Base-by-base conservation (phyloP, 2,888 invertebrate species). In the Fragum fragum region DNA sequence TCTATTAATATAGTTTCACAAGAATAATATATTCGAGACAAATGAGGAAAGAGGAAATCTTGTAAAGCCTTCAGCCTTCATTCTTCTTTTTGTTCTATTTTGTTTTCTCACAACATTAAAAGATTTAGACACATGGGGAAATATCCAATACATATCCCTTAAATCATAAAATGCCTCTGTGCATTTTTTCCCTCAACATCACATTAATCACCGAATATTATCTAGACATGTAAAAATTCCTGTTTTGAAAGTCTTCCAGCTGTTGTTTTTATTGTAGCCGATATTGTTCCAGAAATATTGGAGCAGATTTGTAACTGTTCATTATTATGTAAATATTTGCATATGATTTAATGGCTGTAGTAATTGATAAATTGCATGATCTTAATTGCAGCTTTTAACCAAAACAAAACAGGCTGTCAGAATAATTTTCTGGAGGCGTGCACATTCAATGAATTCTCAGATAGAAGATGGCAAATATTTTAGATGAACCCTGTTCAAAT, bases 181-280 rank as follows among this genome's bases (percentile, higher is more conserved):
- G 3, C 2, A 52, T 21, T 52, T 16, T 52, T 52, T 5, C n/a
- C n/a, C 52, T 9, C 32, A 36, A 36, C 32, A 36, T 36, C 32
- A 3, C 32, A 36, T 36, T 36, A 6, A 47, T 47, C 47, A 39
- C 5, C 39, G 18, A 23, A 39, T 39, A 47, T 47, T 47, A 47
- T 47, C 47, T 47, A 47, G 47, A 47, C 47, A 47, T n/a, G 47
- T 47, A 47, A 47, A 47, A 47, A 47, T 47, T 47, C 47, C 47
- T 47, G n/a, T n/a, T 47, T 47, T 47, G 47, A 47, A 47, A 47
- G 47, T 47, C 47, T 47, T 47, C 47, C 47, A 47, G 47, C 14
- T 47, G 47, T 47, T 47, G 47, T 47, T 47, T 47, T 47, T 47
- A 47, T 47, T 47, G 47, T 14, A 14, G 47, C 5, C 2, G 18